Base-by-base conservation (phyloP, 1,140 invertebrate genomes). In the Drosophila arizonae region DNA sequence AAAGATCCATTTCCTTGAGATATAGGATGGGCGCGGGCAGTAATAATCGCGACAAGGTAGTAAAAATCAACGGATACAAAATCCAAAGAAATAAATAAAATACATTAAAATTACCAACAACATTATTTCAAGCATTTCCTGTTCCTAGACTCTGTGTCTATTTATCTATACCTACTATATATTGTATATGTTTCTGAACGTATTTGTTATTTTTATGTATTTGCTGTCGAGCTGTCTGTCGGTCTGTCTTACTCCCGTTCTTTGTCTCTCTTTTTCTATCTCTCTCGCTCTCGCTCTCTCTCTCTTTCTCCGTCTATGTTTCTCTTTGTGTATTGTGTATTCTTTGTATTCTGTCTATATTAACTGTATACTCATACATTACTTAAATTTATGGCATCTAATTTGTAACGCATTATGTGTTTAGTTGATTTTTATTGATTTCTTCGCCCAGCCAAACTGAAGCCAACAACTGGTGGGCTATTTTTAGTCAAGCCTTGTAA, bases 1-100 rank as follows among this genome's bases (percentile, higher is more conserved):
- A 91, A 91, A 90, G 90, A 82, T 88, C 90, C 69, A 91, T 91
- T 88, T 91, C 90, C 64, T 81, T 91, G 74, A 91, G 90, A 90
- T 91, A 84, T 90, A 91, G 89, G 81, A 90, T 90, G 86, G 78
- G 88, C 72, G 84, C 86, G 73, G 70, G 77, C 81, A 81, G 77
- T 71, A 90, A 78, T 82, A 90, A 90, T 79, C 82, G 89, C 70
- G 89, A 90, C 68, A 91, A 91, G 90, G 90, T 91, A 91, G 90
- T 91, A 89, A 79, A 71, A 80, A 73, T 39, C 63, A 76, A 76
- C 48, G 60, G 54, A 78, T 71, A 61, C 55, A 73, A 64, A 67
- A 45, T 6, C 6, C 46, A 57, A 56, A 13, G 46, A 60, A 10
- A 39, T 39, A 10, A 54, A 41, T 48, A 43, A n/a, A 54, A 41